phyloP scores from a whole-genome alignment of 2,888 invertebrate species.

The Dastarcus helophoroides region DNA sequence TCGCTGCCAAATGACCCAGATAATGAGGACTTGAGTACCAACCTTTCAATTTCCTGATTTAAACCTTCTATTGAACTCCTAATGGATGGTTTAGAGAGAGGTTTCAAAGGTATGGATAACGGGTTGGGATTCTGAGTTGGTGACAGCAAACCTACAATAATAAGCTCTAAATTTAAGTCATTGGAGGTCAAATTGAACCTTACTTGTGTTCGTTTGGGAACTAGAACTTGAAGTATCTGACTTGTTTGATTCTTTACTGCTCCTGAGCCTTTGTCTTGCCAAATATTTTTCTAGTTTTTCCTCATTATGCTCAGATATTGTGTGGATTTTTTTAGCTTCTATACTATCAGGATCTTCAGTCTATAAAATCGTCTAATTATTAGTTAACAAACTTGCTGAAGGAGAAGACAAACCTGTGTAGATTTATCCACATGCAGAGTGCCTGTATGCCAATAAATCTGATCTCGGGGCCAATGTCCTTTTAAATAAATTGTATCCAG shows the following conservation, averaged over 20 bases:
- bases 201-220: conserved; percentile 39
- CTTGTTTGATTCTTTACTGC: conserved; percentile 26
- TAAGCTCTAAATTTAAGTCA: too few relatives aligned
- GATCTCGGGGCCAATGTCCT: conserved; percentile 66
- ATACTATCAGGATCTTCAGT: conserved; percentile 52
- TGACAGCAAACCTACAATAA: conserved; percentile 25
- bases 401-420: too few relatives aligned
- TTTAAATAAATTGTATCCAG: conserved; percentile 68
- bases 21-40: conserved; percentile 51
- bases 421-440: conserved; percentile 64
- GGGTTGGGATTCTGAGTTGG: conserved; percentile 41
- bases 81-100: conserved; percentile 54
- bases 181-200: conserved; percentile 19
- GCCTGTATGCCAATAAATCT: conserved; percentile 54
- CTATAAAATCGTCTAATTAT: conserved; percentile 30
- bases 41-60: conserved; percentile 75
- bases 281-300: conserved; percentile 51
- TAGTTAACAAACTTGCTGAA: neutral
- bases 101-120: conserved; percentile 45
- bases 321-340: conserved; percentile 41
- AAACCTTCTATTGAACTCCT: conserved; percentile 77
- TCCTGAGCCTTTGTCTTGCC: conserved; percentile 44
- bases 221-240: conserved; percentile 43
- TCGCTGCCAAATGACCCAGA: conserved; percentile 31
- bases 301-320: conserved; percentile 41